Base-by-base conservation (phyloP, 1,140 invertebrate genomes). In the Drosophila saltans region DNA sequence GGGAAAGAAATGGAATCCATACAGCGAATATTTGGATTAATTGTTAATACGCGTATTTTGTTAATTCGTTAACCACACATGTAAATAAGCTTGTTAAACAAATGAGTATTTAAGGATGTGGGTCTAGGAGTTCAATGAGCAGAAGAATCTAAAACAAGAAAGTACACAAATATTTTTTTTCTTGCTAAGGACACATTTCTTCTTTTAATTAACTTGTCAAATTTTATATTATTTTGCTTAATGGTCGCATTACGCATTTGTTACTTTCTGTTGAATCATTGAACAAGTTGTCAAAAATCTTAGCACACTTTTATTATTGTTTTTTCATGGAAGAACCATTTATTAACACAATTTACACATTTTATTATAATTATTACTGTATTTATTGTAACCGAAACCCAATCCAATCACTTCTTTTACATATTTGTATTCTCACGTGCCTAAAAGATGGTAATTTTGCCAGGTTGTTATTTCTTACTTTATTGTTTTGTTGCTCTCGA, bases 401-500 rank as follows among this genome's bases (percentile, higher is more conserved):
- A 48, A n/a, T 33, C 61, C 28, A 63, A 63, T 24, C 16, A 39
- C 26, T 24, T 40, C 30, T 62, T 36, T 36, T 58, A 72, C 41
- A 30, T 64, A 72, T 43, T 71, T 74, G 65, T 57, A 77, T 77
- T 78, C 74, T 78, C 75, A 78, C 75, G 75, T 78, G 75, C 75
- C 75, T 76, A 66, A 62, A 45, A 21, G 21, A 36, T 65, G 73
- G 60, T 60, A 21, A 52, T 52, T 48, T 48, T 52, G 45, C 41
- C 68, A 63, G 40, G n/a, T 26, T 39, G 33, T 59, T 59, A 24
- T 26, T 39, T 59, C 33, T 39, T 40, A 58, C n/a, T 45, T 58
- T 57, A 48, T 43, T 69, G 55, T 76, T 84, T 67, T 69, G 74
- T 85, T 85, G 81, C 83, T 79, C 69, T 76, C 84, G 84, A 88